Evolutionary conservation across 2,797 vertebrate species (phyloP), one percentile per base, ranked within the genome.

Genomic region (Nyctalus aviator): DNA sequence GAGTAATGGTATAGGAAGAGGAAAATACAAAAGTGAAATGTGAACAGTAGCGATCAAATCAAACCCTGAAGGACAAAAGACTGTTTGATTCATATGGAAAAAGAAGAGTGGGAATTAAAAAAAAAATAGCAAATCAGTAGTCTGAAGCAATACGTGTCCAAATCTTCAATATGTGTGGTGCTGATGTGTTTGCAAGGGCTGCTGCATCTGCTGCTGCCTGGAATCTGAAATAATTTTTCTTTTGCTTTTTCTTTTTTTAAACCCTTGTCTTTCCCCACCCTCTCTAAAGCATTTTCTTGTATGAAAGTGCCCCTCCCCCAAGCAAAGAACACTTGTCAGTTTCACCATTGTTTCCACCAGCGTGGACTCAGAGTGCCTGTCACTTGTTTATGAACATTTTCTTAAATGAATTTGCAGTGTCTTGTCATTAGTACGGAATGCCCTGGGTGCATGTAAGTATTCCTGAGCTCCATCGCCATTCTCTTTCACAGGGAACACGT

Each of bases 1-100:
- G 98, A 98, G 98, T 99, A 99, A 99, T 99, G 98, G 99, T 99
- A 98, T 98, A 98, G 98, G 97, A 97, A 98, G 97, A 97, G 97
- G 94, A 96, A 97, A 98, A 98, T 94, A 98, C 97, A 98, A 98
- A 98, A 98, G 98, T 98, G 98, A 98, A 98, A 98, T 96, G 98
- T 95, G 98, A 98, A 98, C 98, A 97, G 98, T 95, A 98, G 98
- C 98, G 98, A 98, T 98, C 97, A 98, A 98, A 98, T 98, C 98
- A 98, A 98, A 98, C 97, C 98, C 97, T 87, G 97, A 98, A 97
- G 98, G 98, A 98, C 98, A 98, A 98, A 98, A 97, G 97, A 88
- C 96, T 98, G 97, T 97, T 97, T 98, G 98, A 98, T 98, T 98
- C 98, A 96, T 95, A 97, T 96, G 95, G 97, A 98, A 98, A 84